These are phyloP conservation scores for Xanthorhoe designata DNA, from an alignment of 2,888 invertebrate genomes.

Conservation along the genomic window DNA sequence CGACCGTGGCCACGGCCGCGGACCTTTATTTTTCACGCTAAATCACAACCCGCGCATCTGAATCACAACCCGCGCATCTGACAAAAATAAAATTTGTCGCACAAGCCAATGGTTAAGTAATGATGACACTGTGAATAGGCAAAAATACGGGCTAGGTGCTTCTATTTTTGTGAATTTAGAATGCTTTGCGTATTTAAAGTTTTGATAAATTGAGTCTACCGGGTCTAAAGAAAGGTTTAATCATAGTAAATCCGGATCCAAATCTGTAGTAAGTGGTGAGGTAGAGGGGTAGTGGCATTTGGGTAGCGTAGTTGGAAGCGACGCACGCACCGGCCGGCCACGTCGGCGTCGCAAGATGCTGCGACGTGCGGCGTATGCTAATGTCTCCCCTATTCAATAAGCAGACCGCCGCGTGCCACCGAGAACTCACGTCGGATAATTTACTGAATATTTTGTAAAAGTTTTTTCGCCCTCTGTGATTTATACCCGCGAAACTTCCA, in stretches of 20 bases:
- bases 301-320: conserved; percentile 26
- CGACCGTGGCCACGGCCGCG: conserved; percentile 69
- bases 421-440: conserved; percentile 85
- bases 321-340: conserved; percentile 46
- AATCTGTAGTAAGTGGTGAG: conserved; percentile 9
- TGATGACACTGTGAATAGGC: conserved; percentile 77
- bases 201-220: conserved; percentile 21
- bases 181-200: conserved; percentile 7
- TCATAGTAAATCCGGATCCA: conserved; percentile 13
- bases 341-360: conserved; percentile 64
- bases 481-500: conserved; percentile 84
- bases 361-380: conserved; percentile 83
- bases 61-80: conserved; percentile 83
- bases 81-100: conserved; percentile 85
- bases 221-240: conserved; percentile 5
- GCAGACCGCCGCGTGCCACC: conserved; percentile 83
- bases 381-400: conserved; percentile 84
- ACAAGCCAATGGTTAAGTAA: conserved; percentile 82
- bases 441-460: conserved; percentile 86
- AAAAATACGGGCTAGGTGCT: conserved; percentile 62
- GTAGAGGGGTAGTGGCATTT: background rate
- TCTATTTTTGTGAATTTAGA: conserved; percentile 49
- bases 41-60: conserved; percentile 83
- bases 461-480: conserved; percentile 85
- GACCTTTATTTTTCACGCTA: conserved; percentile 83